Evolutionary conservation across 2,113 vertebrate species (phyloP), one percentile per base, ranked within the genome.

Genomic region (Platichthys flesus): DNA sequence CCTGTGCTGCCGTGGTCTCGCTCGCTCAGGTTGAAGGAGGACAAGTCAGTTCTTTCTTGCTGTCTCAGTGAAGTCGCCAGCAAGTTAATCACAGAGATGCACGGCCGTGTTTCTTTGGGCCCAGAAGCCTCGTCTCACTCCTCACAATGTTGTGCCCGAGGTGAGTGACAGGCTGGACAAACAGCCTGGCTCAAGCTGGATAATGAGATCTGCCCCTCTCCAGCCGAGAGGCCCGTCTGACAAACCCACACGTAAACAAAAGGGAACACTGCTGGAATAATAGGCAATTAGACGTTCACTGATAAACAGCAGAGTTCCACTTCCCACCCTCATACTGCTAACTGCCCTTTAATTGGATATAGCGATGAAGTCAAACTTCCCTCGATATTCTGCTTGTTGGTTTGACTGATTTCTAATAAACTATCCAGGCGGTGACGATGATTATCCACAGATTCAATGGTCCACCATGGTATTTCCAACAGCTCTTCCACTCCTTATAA

Each of bases 21-120:
- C 57, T 60, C 55, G 64, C 81, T 68, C 20, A 15, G 62, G 65
- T 56, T 74, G 63, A 31, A 47, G 58, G 63, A 84, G 14, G 74
- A 73, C 62, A 67, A 77, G 77, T 74, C 81, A 15, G 74, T 84
- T 68, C 28, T 72, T 85, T 71, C 78, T 67, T n/a, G 13, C 28
- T 74, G 66, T 74, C 73, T 83, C 58, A 31, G 52, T 68, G 59
- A 67, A 71, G 78, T 47, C 66, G 67, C 42, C 20, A 9, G 70
- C 65, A 52, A 76, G 74, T 84, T 88, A 83, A 90, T 85, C 85
- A 89, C 71, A 76, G 70, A 74, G 76, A 84, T 72, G 65, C 76
- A 64, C 59, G 31, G 5, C 51, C 61, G 71, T 63, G 51, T 31
- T 23, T 71, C 74, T 71, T 73, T 10, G 21, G 70, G 61, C 63